Conservation (phyloP, 2,113 vertebrate species). For the Cebidichthys violaceus region DNA sequence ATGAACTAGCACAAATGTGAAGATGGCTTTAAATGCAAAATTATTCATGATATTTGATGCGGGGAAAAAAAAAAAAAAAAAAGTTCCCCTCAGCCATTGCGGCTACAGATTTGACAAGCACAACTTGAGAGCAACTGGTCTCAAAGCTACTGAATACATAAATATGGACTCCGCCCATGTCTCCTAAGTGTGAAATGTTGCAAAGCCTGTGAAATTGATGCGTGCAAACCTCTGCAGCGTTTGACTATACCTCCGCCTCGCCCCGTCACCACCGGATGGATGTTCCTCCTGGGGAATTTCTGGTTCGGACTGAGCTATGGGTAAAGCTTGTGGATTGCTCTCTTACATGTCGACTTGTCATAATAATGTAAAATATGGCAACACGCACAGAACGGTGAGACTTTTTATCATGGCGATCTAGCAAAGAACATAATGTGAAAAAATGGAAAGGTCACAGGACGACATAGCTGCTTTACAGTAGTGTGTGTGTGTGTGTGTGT, state of each 20-base stretch:
- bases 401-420: neutral
- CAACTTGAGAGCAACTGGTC: conserved; percentile 37
- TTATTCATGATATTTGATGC: conserved; percentile 59
- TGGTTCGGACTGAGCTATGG: neutral
- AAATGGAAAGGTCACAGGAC: conserved; percentile 9
- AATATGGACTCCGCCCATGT: conserved; percentile 51
- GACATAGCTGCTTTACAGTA: neutral
- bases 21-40: conserved; percentile 51
- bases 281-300: neutral
- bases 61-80: neutral
- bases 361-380: neutral
- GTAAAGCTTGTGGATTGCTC: neutral
- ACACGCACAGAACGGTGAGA: neutral
- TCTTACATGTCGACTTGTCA: neutral
- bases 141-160: conserved; percentile 41
- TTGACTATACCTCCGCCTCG: conserved; percentile 26
- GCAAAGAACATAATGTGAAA: conserved; percentile 7
- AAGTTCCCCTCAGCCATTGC: conserved; percentile 27
- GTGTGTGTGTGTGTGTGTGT: neutral
- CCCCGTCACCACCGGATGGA: neutral
- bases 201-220: conserved; percentile 55
- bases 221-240: conserved; percentile 28
- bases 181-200: conserved; percentile 42
- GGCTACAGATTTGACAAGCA: conserved; percentile 55
- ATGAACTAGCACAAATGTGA: conserved; percentile 32